Percentiles rank a stretch among this genome's conserved stretches.
phyloP scores from a whole-genome alignment of 2,888 invertebrate species.

The Caenorhabditis sp. region DNA sequence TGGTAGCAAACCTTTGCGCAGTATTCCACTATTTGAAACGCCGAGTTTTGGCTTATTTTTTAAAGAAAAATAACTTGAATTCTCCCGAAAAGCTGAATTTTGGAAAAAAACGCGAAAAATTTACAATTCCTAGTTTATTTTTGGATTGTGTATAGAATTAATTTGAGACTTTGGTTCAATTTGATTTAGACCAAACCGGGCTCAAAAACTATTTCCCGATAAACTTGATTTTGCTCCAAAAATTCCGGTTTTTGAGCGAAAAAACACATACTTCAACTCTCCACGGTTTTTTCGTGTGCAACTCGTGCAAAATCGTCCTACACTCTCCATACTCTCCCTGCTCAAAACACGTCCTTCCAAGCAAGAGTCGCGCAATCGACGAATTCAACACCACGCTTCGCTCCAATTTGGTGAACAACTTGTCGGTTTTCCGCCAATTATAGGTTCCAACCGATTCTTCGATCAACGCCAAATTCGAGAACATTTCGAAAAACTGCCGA shows the following conservation, averaged over 20 bases:
- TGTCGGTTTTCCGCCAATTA: conserved; percentile 21
- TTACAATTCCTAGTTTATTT: no score
- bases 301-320: conserved; percentile 16
- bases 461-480: conserved; percentile 22
- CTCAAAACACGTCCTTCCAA: conserved; percentile 38
- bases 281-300: conserved; percentile 21
- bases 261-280: conserved; percentile 14
- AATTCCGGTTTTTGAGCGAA: background rate
- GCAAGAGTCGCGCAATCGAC: conserved; percentile 17
- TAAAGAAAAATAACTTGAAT: no score
- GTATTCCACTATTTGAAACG: no score
- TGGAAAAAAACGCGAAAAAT: no score
- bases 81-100: no score
- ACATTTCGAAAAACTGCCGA: conserved; percentile 12
- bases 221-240: background rate
- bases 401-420: conserved; percentile 15
- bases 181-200: no score
- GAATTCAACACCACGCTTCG: conserved; percentile 12
- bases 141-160: no score
- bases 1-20: no score
- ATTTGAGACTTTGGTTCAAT: no score
- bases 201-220: no score
- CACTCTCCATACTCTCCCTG: conserved; percentile 39
- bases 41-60: no score
- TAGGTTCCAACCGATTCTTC: conserved; percentile 23